Percentiles rank a stretch among this genome's conserved stretches.
phyloP scores from a whole-genome alignment of 2,113 vertebrate species.

The Archocentrus centrarchus region DNA sequence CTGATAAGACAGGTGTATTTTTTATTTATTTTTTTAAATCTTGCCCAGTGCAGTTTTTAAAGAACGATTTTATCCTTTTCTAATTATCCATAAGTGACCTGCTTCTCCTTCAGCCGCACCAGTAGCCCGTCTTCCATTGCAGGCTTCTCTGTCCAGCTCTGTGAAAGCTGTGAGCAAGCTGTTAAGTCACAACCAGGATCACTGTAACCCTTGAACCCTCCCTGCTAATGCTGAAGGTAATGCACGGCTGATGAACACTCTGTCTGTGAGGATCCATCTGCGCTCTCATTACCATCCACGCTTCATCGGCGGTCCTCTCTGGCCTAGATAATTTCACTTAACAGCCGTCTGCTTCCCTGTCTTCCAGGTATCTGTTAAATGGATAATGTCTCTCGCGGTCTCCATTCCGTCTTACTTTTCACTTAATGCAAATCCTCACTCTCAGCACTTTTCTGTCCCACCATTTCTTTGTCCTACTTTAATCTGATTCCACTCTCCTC shows the following conservation, averaged over 20 bases:
- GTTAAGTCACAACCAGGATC: constrained; percentile 7
- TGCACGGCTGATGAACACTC: constrained; percentile 36
- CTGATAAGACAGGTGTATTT: constrained; percentile 20
- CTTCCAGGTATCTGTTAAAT: constrained; percentile 61
- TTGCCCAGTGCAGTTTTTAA: constrained; percentile 15
- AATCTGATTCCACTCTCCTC: constrained; percentile 56
- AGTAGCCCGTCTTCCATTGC: constrained; percentile 21
- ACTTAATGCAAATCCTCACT: constrained; percentile 61
- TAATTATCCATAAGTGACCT: constrained; percentile 36
- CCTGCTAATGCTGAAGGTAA: constrained; percentile 47
- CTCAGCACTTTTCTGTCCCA: constrained; percentile 58
- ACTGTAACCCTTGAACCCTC: constrained; percentile 19
- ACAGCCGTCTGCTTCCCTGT: constrained; percentile 40
- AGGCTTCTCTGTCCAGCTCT: not conserved
- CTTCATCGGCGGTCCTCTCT: constrained; percentile 27
- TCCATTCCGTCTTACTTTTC: constrained; percentile 44
- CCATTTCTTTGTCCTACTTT: constrained; percentile 69
- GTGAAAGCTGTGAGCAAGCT: not conserved
- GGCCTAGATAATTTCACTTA: constrained; percentile 46
- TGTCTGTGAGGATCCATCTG: constrained; percentile 39
- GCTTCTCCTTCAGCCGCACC: constrained; percentile 38
- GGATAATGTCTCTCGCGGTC: constrained; percentile 51
- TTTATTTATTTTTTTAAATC: not conserved
- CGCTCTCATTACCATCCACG: constrained; percentile 25
- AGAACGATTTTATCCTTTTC: not conserved